Evolutionary conservation across 2,888 invertebrate genomes (phyloP), one percentile per base, ranked within the genome.

Genomic region (Spodoptera picta): DNA sequence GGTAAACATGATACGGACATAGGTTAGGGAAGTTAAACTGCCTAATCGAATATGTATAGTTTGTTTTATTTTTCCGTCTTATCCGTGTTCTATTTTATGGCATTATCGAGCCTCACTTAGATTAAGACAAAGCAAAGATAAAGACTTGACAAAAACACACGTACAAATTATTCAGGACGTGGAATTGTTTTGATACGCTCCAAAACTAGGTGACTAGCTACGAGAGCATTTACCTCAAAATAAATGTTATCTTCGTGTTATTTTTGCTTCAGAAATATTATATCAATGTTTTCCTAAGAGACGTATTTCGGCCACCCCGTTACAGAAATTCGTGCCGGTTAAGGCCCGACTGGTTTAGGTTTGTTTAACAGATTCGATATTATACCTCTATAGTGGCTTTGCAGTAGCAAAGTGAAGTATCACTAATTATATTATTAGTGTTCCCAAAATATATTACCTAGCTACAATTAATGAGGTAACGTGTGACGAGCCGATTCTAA

Each of bases 301-400:
- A 71, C 63, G 65, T 80, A 81, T 81, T 83, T 77, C 82, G 82
- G 77, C 71, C 81, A 82, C 77, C 71, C 79, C 83, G 85, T 84
- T 84, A 85, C 82, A 46, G 67, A 76, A 65, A 71, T 73, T 80
- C 63, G 69, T 72, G 69, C 65, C 73, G 59, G 70, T 75, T 69
- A 45, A 65, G 61, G 70, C 61, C 70, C 65, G 75, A 82, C 86
- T 76, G 77, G 82, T 83, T 87, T 79, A 74, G 69, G 73, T 81
- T 74, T 77, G 75, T 79, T 77, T 77, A 60, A 65, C 62, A 69
- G 72, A 75, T 78, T 73, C 36, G 23, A 65, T 58, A 68, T 77
- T 65, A 67, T 66, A n/a, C n/a, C n/a, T n/a, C n/a, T n/a, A 59
- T 73, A 69, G 69, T 43, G 46, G 58, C 45, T 47, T 61, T 48